These are phyloP conservation scores for Oryzias woworae DNA, from an alignment of 2,113 vertebrate species.

Conservation along the genomic window DNA sequence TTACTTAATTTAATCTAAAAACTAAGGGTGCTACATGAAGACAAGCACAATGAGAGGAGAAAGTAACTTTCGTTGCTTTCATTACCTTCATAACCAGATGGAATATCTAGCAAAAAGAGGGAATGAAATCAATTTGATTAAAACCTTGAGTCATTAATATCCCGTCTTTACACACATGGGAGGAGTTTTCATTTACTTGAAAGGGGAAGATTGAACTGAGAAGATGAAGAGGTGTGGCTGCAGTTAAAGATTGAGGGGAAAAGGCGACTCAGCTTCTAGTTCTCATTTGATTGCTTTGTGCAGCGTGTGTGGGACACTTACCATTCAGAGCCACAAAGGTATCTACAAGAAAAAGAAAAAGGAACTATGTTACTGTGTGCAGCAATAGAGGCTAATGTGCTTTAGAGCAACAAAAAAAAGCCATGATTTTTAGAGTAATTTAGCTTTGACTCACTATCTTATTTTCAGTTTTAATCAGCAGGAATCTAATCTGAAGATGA, in stretches of 20 bases:
- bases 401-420: conserved; percentile 51
- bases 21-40: conserved; percentile 19
- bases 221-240: conserved; percentile 58
- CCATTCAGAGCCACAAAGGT: conserved; percentile 96
- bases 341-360: conserved; percentile 79
- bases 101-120: conserved; percentile 89
- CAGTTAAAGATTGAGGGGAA: conserved; percentile 50
- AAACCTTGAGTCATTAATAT: conserved; percentile 68
- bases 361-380: conserved; percentile 46
- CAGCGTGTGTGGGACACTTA: conserved; percentile 75
- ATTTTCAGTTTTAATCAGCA: conserved; percentile 49
- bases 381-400: conserved; percentile 35
- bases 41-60: conserved; percentile 8
- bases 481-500: conserved; percentile 44
- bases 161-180: conserved; percentile 57
- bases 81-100: conserved; percentile 87
- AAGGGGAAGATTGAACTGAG: conserved; percentile 61
- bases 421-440: conserved; percentile 60
- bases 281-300: conserved; percentile 47
- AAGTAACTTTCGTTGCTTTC: conserved; percentile 82
- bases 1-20: conserved; percentile 22
- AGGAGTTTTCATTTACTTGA: conserved; percentile 72
- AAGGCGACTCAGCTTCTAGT: conserved; percentile 48
- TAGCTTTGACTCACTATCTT: conserved; percentile 46
- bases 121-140: conserved; percentile 61